phyloP scores from a whole-genome alignment of 2,113 vertebrate genomes.

The Halcyon malimbica region DNA sequence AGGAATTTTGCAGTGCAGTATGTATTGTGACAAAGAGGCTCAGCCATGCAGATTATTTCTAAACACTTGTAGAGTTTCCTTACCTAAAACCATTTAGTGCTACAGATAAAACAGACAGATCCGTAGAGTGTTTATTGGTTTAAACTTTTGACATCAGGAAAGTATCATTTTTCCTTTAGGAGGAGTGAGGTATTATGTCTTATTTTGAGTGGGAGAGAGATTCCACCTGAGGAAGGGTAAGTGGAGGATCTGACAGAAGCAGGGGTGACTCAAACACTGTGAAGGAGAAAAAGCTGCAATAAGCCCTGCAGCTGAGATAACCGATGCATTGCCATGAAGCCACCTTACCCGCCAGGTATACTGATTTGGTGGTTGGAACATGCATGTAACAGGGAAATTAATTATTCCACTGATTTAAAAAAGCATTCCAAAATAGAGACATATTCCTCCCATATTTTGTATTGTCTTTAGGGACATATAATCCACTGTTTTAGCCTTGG shows the following conservation, averaged over 20 bases:
- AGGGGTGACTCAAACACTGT: neutral
- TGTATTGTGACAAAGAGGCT: neutral
- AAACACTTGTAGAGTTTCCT: neutral
- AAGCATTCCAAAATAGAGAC: neutral
- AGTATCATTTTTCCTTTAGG: neutral
- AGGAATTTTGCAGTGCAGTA: neutral
- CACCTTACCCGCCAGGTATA: neutral
- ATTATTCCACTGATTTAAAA: neutral
- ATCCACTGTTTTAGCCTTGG: slow-evolving; percentile 37
- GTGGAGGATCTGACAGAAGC: neutral
- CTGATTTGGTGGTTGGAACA: neutral
- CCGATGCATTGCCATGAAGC: neutral
- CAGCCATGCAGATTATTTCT: neutral
- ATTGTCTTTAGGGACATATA: neutral
- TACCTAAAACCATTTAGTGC: neutral
- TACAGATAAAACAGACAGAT: neutral
- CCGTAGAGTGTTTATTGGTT: neutral
- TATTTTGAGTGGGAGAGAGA: neutral
- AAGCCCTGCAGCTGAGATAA: neutral
- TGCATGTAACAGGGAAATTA: neutral
- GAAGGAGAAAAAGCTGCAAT: neutral
- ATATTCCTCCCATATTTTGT: neutral
- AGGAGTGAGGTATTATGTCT: neutral
- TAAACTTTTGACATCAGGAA: neutral
- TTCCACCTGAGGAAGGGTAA: neutral